A percentile compares a stretch with the other conserved stretches of the same genome.
Evolutionary conservation across 2,113 vertebrate species (phyloP).

Genomic region (Pelecanoides urinatrix): DNA sequence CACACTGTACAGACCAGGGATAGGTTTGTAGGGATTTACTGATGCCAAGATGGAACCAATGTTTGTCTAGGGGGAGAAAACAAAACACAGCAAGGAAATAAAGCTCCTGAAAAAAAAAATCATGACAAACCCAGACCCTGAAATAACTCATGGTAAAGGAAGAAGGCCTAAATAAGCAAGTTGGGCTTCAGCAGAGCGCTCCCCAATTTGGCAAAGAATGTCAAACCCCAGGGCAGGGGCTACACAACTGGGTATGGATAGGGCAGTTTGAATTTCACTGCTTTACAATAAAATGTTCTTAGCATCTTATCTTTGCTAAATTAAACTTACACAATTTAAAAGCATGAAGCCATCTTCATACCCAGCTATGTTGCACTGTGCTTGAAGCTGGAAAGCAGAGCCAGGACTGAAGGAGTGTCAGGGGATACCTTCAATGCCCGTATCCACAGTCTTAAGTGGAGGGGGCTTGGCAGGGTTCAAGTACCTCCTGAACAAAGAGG

Average conservation of each 20-base stretch:
- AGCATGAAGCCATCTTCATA: not conserved
- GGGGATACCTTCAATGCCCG: not conserved
- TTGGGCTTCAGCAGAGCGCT: not conserved
- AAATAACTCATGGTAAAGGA: not conserved
- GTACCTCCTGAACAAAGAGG: not conserved
- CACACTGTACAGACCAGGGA: slow-evolving; percentile 79
- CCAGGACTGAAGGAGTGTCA: not conserved
- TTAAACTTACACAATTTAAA: not conserved
- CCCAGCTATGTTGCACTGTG: not conserved
- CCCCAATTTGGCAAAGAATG: not conserved
- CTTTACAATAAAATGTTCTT: not conserved
- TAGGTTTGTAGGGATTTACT: slow-evolving; percentile 89
- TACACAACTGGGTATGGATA: not conserved
- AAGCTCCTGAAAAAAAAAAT: not conserved
- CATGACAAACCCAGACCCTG: not conserved
- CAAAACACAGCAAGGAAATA: slow-evolving; percentile 28
- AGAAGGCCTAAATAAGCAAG: not conserved
- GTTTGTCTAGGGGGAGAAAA: slow-evolving; percentile 79
- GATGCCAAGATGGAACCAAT: slow-evolving; percentile 91
- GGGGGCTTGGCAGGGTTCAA: not conserved
- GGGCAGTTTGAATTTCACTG: not conserved
- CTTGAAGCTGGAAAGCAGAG: not conserved
- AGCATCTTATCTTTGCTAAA: not conserved
- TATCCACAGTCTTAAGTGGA: not conserved
- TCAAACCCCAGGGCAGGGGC: not conserved